Conservation (phyloP, 2,888 invertebrate species). For the Lasioglossum morio region DNA sequence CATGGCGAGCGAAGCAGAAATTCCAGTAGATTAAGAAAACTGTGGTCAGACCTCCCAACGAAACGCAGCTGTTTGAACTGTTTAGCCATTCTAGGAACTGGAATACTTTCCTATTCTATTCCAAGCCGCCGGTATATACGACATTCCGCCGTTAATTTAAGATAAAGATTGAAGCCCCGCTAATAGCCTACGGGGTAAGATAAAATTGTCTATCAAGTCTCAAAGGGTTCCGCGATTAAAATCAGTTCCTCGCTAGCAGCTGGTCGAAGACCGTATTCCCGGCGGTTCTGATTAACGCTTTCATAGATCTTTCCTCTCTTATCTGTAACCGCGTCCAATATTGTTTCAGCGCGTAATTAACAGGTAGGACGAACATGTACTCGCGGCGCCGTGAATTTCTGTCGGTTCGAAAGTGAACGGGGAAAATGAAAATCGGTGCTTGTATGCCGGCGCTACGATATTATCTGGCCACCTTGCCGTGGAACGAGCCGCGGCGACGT, state of each 20-base stretch:
- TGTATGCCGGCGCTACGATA: constrained; percentile 60
- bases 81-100: not conserved
- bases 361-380: constrained; percentile 38
- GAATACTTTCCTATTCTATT: not conserved
- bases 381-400: constrained; percentile 50
- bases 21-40: constrained; percentile 6
- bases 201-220: constrained; percentile 10
- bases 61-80: not conserved
- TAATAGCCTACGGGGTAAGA: not conserved
- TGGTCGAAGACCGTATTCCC: not conserved
- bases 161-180: not conserved
- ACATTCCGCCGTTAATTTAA: not conserved
- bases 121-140: not conserved
- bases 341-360: constrained; percentile 47
- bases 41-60: not conserved
- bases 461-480: constrained; percentile 60
- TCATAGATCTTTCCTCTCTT: constrained; percentile 1
- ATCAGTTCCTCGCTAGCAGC: not conserved
- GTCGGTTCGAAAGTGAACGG: constrained; percentile 58
- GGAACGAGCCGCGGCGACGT: constrained; percentile 30
- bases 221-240: constrained; percentile 16
- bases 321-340: constrained; percentile 14
- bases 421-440: constrained; percentile 68
- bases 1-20: too few relatives aligned
- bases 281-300: constrained; percentile 17